Conservation (phyloP, 2,888 invertebrate species). For the Macroteleia sp. region DNA sequence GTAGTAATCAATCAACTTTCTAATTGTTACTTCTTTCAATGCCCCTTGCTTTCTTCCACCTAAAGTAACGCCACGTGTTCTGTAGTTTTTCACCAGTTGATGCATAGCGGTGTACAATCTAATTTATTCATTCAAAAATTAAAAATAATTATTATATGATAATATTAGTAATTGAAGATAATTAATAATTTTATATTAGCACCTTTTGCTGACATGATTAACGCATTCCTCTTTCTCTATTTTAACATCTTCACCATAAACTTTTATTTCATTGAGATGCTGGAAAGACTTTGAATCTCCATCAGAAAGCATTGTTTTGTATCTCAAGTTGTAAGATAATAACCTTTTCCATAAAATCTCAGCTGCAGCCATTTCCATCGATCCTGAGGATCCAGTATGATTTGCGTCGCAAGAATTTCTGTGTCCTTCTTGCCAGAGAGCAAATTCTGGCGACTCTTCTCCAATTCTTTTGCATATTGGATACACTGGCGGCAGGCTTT, state of each 20-base stretch:
- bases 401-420: not conserved
- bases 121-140: too few species aligned
- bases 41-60: too few species aligned
- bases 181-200: too few species aligned
- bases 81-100: too few species aligned
- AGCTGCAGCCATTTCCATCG: conserved; percentile 19
- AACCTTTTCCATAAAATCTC: conserved; percentile 17
- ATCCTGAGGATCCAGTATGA: conserved; percentile 6
- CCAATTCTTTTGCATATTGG: not conserved
- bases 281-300: conserved; percentile 26
- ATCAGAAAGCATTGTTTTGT: conserved; percentile 9
- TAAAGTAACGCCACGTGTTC: too few species aligned
- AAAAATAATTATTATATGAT: too few species aligned
- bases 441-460: conserved; percentile 11
- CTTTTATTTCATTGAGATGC: not conserved
- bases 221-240: conserved; percentile 20
- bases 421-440: conserved; percentile 1
- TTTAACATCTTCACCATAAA: conserved; percentile 11
- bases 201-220: too few species aligned
- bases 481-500: conserved; percentile 3
- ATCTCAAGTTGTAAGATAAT: not conserved
- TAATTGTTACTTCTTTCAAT: too few species aligned
- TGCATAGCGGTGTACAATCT: too few species aligned
- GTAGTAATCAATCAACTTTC: too few species aligned
- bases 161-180: too few species aligned